These are phyloP conservation scores for Xenus cinereus DNA, from an alignment of 2,113 vertebrate species.

Conservation along the genomic window DNA sequence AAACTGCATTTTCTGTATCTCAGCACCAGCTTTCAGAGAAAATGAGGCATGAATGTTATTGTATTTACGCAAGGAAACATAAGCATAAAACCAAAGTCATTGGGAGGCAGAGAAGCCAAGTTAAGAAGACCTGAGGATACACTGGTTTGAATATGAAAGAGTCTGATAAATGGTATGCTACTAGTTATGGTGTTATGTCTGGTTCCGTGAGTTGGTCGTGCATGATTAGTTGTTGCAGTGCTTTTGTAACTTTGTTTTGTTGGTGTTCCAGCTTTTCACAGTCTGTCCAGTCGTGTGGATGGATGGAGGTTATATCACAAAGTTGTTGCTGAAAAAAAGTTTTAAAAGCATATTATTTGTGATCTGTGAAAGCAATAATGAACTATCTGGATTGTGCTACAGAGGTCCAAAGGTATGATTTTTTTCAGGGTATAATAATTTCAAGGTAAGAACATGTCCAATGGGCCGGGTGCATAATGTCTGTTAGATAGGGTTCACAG, in stretches of 20 bases:
- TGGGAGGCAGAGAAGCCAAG: neutral
- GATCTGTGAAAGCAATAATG: conserved; percentile 27
- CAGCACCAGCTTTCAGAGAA: neutral
- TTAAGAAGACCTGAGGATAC: conserved; percentile 1
- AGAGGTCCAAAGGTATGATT: neutral
- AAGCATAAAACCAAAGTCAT: neutral
- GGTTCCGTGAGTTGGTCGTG: conserved; percentile 8
- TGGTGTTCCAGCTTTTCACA: conserved; percentile 58
- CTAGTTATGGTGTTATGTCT: conserved; percentile 24
- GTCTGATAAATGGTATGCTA: neutral
- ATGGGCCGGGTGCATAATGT: neutral
- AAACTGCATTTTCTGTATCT: neutral
- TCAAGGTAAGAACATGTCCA: neutral
- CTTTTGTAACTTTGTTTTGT: conserved; percentile 65
- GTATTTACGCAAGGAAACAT: neutral
- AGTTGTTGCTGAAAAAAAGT: conserved; percentile 21
- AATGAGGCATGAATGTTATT: neutral
- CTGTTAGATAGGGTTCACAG: neutral
- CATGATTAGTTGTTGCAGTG: conserved; percentile 33
- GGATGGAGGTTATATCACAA: conserved; percentile 44
- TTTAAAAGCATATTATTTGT: conserved; percentile 37
- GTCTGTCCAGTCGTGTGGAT: conserved; percentile 45
- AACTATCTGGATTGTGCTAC: neutral
- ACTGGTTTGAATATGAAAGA: neutral
- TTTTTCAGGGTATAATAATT: neutral